phyloP scores from a whole-genome alignment of 2,113 vertebrate genomes.

The Neogobius melanostomus region DNA sequence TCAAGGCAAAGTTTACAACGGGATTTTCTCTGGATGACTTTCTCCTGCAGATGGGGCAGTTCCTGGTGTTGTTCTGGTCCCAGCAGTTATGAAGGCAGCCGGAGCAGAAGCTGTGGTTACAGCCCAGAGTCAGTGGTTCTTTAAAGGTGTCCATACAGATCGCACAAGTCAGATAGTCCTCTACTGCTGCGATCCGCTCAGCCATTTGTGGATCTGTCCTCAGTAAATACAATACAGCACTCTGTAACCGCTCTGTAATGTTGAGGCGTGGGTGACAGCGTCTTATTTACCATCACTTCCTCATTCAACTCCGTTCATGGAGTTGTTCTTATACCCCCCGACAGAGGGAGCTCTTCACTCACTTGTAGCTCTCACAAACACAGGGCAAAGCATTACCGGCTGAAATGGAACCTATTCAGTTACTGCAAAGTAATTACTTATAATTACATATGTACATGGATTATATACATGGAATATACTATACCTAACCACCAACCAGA shows the following conservation, averaged over 20 bases:
- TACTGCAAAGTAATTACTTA: too few relatives aligned
- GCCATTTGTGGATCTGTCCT: conserved; percentile 15
- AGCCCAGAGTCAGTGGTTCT: conserved; percentile 41
- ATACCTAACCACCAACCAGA: too few relatives aligned
- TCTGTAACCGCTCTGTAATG: not conserved
- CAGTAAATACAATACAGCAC: too few relatives aligned
- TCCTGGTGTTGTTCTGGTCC: conserved; percentile 3
- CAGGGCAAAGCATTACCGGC: too few relatives aligned
- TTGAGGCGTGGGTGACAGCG: not conserved
- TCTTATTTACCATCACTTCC: not conserved
- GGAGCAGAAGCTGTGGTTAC: conserved; percentile 26
- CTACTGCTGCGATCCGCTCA: not conserved
- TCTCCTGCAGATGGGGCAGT: conserved; percentile 29
- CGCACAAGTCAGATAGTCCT: conserved; percentile 25
- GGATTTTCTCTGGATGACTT: not conserved
- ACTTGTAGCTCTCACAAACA: too few relatives aligned
- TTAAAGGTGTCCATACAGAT: conserved; percentile 43
- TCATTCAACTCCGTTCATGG: not conserved
- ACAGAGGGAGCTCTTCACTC: not conserved
- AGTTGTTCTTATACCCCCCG: not conserved
- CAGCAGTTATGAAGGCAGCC: conserved; percentile 17
- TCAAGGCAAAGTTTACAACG: accelerated
- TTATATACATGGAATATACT: too few relatives aligned
- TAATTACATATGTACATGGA: too few relatives aligned
- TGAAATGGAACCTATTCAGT: too few relatives aligned